Evolutionary conservation across 2,113 vertebrate genomes (phyloP).

Genomic region (Rana temporaria): DNA sequence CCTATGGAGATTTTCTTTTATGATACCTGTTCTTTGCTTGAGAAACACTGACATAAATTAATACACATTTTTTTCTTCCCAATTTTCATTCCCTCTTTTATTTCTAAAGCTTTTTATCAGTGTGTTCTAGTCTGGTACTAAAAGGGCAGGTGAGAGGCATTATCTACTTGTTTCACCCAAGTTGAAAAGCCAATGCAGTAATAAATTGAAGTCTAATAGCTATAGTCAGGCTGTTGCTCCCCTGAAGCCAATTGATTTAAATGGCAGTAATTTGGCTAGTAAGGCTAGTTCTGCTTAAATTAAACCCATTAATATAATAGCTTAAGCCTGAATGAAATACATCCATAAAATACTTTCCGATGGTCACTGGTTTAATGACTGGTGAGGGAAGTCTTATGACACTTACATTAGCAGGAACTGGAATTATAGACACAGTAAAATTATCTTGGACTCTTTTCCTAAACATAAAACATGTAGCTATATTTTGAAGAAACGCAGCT

Average conservation of each 20-base stretch:
- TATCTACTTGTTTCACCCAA: constrained; percentile 65
- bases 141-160: constrained; percentile 67
- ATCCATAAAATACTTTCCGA: constrained; percentile 70
- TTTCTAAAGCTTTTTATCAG: constrained; percentile 68
- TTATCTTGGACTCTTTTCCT: not conserved
- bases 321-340: constrained; percentile 75
- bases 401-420: constrained; percentile 65
- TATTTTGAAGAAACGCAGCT: not conserved
- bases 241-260: constrained; percentile 85
- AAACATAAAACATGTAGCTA: not conserved
- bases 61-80: constrained; percentile 64
- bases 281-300: constrained; percentile 81
- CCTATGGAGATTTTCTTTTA: constrained; percentile 66
- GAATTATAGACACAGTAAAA: constrained; percentile 62
- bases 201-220: constrained; percentile 83
- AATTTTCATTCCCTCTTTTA: constrained; percentile 48
- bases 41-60: constrained; percentile 76
- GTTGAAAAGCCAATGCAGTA: constrained; percentile 78
- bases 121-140: constrained; percentile 61
- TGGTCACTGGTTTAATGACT: constrained; percentile 77
- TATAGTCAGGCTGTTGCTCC: constrained; percentile 76
- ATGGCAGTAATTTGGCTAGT: constrained; percentile 83
- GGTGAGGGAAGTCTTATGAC: constrained; percentile 69
- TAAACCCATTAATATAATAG: constrained; percentile 86
- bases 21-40: constrained; percentile 71